Percentiles rank a stretch among this genome's conserved stretches.
phyloP scores from a whole-genome alignment of 2,888 invertebrate species.

The Mantis religiosa region DNA sequence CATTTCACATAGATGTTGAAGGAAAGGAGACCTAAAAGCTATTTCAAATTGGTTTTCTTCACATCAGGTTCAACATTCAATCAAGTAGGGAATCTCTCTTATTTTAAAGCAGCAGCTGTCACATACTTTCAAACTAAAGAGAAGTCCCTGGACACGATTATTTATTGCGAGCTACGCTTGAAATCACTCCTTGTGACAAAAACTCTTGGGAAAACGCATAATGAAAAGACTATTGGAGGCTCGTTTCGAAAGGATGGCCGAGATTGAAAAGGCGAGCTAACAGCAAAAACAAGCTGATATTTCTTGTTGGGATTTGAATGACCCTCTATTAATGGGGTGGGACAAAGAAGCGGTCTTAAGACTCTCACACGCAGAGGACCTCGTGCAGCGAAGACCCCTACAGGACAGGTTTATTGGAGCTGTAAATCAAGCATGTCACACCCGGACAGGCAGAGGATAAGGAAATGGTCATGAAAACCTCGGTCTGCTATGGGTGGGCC shows the following conservation, averaged over 20 bases:
- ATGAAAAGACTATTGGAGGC: background rate
- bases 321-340: background rate
- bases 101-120: background rate
- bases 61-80: background rate
- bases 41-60: background rate
- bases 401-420: conserved; percentile 28
- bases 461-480: background rate
- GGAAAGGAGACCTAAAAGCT: background rate
- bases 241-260: background rate
- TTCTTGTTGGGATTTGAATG: background rate
- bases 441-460: background rate
- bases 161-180: background rate
- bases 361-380: background rate
- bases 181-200: background rate
- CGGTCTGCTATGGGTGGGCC: background rate
- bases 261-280: background rate
- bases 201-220: background rate
- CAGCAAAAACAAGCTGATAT: background rate
- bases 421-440: conserved; percentile 24
- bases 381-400: conserved; percentile 2
- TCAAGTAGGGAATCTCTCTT: background rate
- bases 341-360: background rate
- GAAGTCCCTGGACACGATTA: background rate
- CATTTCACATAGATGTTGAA: no score
- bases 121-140: background rate